phyloP scores from a whole-genome alignment of 2,888 invertebrate species.

The Lycophotia porphyrea region DNA sequence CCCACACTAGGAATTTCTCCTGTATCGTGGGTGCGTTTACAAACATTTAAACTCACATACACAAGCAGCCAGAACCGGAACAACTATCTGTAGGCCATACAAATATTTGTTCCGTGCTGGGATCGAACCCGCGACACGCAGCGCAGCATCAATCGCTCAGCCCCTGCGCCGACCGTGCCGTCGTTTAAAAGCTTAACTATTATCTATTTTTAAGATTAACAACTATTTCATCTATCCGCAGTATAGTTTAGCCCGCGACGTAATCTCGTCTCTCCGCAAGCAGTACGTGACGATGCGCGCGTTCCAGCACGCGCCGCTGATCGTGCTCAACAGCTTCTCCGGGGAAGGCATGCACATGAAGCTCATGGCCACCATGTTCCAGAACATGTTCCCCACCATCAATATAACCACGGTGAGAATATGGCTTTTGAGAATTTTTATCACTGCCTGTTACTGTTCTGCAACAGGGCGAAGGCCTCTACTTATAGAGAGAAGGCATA shows the following conservation, averaged over 20 bases:
- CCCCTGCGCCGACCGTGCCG: too few species aligned
- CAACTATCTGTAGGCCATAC: too few species aligned
- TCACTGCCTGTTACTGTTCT: neutral
- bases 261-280: slow-evolving; percentile 95
- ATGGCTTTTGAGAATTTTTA: neutral
- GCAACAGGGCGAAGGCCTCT: neutral
- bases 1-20: too few species aligned
- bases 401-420: slow-evolving; percentile 95
- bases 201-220: neutral
- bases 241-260: slow-evolving; percentile 96
- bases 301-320: slow-evolving; percentile 96
- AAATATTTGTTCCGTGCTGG: too few species aligned
- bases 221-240: slow-evolving; percentile 58
- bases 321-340: slow-evolving; percentile 97
- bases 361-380: slow-evolving; percentile 98
- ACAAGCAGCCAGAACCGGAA: too few species aligned
- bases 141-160: too few species aligned
- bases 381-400: slow-evolving; percentile 99
- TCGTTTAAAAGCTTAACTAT: too few species aligned
- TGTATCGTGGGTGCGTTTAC: too few species aligned
- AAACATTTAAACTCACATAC: too few species aligned
- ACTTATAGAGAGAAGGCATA: neutral
- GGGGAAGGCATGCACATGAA: slow-evolving; percentile 97
- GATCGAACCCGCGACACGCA: too few species aligned
- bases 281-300: slow-evolving; percentile 95